Evolutionary conservation across 2,113 vertebrate genomes (phyloP), one percentile per base, ranked within the genome.

Genomic region (Gavialis gangeticus): DNA sequence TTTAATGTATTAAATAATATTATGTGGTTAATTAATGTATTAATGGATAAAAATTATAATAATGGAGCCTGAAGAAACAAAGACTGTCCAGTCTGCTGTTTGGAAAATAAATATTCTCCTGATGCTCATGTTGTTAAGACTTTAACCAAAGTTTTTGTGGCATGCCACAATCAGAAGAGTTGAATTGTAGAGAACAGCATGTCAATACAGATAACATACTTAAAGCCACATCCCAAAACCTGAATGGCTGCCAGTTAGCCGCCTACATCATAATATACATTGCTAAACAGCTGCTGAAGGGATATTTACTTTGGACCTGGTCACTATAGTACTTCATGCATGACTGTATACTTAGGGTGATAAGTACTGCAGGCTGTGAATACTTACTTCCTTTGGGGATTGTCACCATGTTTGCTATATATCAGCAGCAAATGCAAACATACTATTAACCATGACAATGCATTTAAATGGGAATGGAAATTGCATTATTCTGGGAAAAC

Each of bases 281-380:
- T 90, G 27, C 66, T 90, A 67, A 79, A 69, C 1, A 2, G 24
- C 5, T 12, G 34, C 34, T 82, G 78, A 88, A 87, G 67, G 9
- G 57, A 62, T 91, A 2, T 85, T 95, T 95, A 56, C 19, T 80
- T 94, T 96, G 93, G 89, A 67, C 3, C 2, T 12, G 34, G 19
- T 16, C 22, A 11, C 88, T 71, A 34, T 56, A 84, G 5, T 90
- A 84, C 63, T 91, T 95, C 78, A 75, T 66, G 11, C 67, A 66
- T n/a, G 11, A 10, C 46, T 69, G 88, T 71, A 75, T 62, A 94
- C 81, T 21, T 89, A 79, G 19, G 17, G 5, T 58, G 30, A 10
- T 76, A 94, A 95, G 64, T 22, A 77, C n/a, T 3, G n/a, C 54
- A 87, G 87, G 59, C 46, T 55, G 82, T 58, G 79, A 55, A 10